These are phyloP conservation scores for Limnodromus scolopaceus DNA, from an alignment of 2,797 vertebrate genomes.

Conservation along the genomic window DNA sequence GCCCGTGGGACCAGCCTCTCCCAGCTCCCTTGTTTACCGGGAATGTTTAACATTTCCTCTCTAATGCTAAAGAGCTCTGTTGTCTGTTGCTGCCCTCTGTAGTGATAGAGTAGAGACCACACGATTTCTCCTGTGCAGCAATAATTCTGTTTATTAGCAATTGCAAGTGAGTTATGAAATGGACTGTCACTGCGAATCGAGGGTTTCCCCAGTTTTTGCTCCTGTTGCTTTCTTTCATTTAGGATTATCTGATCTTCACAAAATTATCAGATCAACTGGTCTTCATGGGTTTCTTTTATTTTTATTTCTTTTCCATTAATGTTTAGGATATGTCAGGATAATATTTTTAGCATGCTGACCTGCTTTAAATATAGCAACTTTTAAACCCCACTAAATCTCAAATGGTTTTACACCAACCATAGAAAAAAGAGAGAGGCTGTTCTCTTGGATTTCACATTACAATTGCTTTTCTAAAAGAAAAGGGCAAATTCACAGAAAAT, in stretches of 20 bases:
- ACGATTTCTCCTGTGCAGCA: slow-evolving; percentile 20
- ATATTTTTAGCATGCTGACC: background rate
- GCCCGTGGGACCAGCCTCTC: slow-evolving; percentile 41
- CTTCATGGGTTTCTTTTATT: accelerated
- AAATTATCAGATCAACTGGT: accelerated
- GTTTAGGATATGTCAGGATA: background rate
- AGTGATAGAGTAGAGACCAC: slow-evolving; percentile 78
- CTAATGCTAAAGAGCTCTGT: slow-evolving; percentile 64
- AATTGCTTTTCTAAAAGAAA: background rate
- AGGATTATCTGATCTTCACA: background rate
- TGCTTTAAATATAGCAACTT: background rate
- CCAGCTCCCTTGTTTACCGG: slow-evolving; percentile 66
- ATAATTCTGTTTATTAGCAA: background rate
- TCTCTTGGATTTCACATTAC: background rate
- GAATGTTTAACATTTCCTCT: slow-evolving; percentile 45
- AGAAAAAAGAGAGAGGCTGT: background rate
- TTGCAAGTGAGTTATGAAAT: accelerated
- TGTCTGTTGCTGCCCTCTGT: slow-evolving; percentile 85
- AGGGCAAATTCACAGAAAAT: background rate
- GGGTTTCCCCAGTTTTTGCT: background rate
- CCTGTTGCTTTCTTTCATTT: background rate
- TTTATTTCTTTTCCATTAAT: background rate
- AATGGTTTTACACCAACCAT: background rate
- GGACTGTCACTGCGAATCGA: background rate
- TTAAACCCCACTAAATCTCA: background rate